phyloP scores from a whole-genome alignment of 2,113 vertebrate species.

The Nannospalax galili region DNA sequence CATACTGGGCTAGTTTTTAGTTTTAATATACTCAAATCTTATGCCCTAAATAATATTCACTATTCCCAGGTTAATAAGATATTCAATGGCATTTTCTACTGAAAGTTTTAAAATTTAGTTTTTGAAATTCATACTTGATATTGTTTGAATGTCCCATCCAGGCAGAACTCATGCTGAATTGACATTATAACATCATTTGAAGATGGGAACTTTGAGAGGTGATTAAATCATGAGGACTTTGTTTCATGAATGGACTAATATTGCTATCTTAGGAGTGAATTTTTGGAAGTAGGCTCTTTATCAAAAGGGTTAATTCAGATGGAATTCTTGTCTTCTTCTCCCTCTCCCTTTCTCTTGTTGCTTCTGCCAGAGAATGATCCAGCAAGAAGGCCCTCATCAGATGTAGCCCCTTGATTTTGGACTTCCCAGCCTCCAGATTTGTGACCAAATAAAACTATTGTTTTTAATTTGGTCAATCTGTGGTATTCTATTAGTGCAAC shows the following conservation, averaged over 20 bases:
- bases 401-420: not conserved
- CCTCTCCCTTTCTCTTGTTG: not conserved
- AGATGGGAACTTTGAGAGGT: not conserved
- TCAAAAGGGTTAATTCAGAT: not conserved
- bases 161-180: not conserved
- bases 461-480: not conserved
- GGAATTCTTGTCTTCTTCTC: not conserved
- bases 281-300: not conserved
- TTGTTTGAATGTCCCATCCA: not conserved
- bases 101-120: slow-evolving; percentile 32
- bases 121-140: slow-evolving; percentile 24
- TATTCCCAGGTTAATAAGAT: slow-evolving; percentile 15
- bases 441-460: not conserved
- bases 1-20: no score
- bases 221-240: not conserved
- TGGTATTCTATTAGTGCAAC: not conserved
- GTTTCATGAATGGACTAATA: not conserved
- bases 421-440: not conserved
- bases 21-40: not conserved
- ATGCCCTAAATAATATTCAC: not conserved
- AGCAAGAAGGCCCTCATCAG: not conserved
- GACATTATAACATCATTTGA: not conserved
- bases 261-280: not conserved
- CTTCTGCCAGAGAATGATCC: not conserved
- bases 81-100: slow-evolving; percentile 13